These are phyloP conservation scores for Pantala flavescens DNA, from an alignment of 1,140 invertebrate species.

Conservation along the genomic window DNA sequence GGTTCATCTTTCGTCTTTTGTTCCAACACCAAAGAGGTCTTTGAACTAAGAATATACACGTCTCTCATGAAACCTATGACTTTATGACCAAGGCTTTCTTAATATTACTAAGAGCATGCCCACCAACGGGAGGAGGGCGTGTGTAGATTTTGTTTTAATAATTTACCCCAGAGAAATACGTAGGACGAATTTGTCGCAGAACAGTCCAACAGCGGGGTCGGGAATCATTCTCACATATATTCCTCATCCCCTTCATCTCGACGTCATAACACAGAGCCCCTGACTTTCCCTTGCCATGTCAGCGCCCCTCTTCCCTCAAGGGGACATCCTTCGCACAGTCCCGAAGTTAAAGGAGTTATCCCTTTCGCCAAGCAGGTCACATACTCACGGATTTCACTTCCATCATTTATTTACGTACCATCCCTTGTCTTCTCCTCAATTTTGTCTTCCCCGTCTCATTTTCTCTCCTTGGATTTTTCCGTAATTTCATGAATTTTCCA, in stretches of 20 bases:
- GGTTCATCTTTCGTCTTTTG: too few species aligned
- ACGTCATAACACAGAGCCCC: background rate
- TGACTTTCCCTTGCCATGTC: background rate
- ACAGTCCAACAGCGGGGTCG: too few species aligned
- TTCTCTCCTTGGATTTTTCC: background rate
- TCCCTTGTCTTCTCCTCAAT: background rate
- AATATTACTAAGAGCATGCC: too few species aligned
- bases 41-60: too few species aligned
- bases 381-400: background rate
- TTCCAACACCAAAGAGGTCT: too few species aligned
- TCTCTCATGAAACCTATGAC: too few species aligned
- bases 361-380: slow-evolving; percentile 2
- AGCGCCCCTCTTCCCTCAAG: background rate
- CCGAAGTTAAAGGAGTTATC: background rate
- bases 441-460: background rate
- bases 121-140: too few species aligned
- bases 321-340: background rate
- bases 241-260: background rate
- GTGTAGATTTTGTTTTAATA: too few species aligned
- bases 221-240: background rate
- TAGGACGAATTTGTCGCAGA: too few species aligned
- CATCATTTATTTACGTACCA: background rate
- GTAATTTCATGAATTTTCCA: too few species aligned
- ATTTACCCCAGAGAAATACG: too few species aligned
- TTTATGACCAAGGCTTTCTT: too few species aligned